A percentile compares a stretch with the other conserved stretches of the same genome.
Evolutionary conservation across 2,797 vertebrate genomes (phyloP).

Genomic region (Pangasius sanitwongsei): DNA sequence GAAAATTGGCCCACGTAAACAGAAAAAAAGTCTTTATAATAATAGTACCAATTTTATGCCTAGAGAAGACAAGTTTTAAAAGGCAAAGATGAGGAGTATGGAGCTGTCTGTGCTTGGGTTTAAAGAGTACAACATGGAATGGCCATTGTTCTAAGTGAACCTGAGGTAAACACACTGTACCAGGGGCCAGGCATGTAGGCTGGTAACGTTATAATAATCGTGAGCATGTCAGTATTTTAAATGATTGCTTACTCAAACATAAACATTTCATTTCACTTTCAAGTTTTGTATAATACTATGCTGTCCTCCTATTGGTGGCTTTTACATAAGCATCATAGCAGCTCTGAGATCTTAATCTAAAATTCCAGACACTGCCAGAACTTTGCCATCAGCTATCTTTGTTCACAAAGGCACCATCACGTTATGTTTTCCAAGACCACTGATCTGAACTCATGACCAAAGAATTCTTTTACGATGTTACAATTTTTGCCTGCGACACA

Average conservation of each 20-base stretch:
- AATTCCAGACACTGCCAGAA: not conserved
- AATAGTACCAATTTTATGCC: not conserved
- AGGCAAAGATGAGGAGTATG: not conserved
- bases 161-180: not conserved
- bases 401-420: not conserved
- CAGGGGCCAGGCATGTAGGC: not conserved
- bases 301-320: not conserved
- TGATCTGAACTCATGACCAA: not conserved
- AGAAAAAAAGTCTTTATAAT: not conserved
- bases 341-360: not conserved
- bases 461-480: not conserved
- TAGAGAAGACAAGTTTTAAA: not conserved
- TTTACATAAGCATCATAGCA: not conserved
- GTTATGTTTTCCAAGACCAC: not conserved
- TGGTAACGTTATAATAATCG: not conserved
- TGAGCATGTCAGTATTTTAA: not conserved
- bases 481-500: not conserved
- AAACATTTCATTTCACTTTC: not conserved
- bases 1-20: not conserved
- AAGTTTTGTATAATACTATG: not conserved
- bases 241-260: not conserved
- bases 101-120: not conserved
- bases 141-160: not conserved
- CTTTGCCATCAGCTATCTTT: not conserved
- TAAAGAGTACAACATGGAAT: not conserved